Conservation (phyloP, 1,140 invertebrate species). For the Pectinophora gossypiella region DNA sequence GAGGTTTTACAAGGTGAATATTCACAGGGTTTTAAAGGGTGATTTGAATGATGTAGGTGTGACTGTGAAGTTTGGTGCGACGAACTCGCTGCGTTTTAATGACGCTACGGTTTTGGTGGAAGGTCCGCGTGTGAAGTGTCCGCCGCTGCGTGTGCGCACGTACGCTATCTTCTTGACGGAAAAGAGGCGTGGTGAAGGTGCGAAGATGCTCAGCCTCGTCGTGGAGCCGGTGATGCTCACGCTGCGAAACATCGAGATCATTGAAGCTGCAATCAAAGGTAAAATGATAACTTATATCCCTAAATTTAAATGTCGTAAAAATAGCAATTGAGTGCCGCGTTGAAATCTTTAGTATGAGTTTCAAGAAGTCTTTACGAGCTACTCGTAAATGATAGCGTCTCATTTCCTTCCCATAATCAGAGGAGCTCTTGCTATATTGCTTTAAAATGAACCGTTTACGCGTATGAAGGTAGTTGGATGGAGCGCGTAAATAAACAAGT, state of each 20-base stretch:
- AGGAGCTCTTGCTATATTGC: too few relatives aligned
- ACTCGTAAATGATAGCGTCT: too few relatives aligned
- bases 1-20: slow-evolving; percentile 47
- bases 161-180: slow-evolving; percentile 58
- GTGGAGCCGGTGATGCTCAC: slow-evolving; percentile 50
- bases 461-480: slow-evolving; percentile 24
- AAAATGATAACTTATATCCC: slow-evolving; percentile 8
- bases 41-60: slow-evolving; percentile 51
- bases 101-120: slow-evolving; percentile 49
- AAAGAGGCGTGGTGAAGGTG: slow-evolving; percentile 16
- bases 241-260: slow-evolving; percentile 46
- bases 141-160: slow-evolving; percentile 38
- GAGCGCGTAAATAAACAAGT: slow-evolving; percentile 52
- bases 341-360: too few relatives aligned
- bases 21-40: slow-evolving; percentile 56
- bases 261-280: slow-evolving; percentile 58
- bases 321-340: too few relatives aligned
- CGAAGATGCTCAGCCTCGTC: slow-evolving; percentile 34
- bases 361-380: too few relatives aligned
- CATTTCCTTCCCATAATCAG: too few relatives aligned
- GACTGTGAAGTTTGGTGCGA: slow-evolving; percentile 30
- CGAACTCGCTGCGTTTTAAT: slow-evolving; percentile 42
- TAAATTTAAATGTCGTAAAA: too few relatives aligned
- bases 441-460: not conserved
- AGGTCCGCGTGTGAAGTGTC: slow-evolving; percentile 38